A percentile compares a stretch with the other conserved stretches of the same genome.
phyloP scores from a whole-genome alignment of 2,797 vertebrate genomes.

The Siniperca undulata region DNA sequence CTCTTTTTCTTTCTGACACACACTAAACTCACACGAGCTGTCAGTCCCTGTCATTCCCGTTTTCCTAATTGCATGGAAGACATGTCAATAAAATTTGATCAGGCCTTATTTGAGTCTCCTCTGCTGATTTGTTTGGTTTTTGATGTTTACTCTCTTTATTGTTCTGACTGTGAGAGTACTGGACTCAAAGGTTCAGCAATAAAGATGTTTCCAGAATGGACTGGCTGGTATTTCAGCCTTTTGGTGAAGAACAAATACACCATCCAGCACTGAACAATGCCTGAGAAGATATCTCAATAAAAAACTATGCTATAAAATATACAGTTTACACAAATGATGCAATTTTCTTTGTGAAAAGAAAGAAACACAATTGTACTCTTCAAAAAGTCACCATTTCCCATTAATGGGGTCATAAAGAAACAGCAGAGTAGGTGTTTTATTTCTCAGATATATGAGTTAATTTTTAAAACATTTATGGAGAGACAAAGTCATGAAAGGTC shows the following conservation, averaged over 20 bases:
- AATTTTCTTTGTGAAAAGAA: not conserved
- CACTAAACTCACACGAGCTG: constrained; percentile 11
- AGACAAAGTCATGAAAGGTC: not conserved
- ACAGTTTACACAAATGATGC: not conserved
- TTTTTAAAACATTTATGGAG: constrained; percentile 3
- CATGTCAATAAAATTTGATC: constrained; percentile 66
- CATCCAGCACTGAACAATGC: constrained; percentile 16
- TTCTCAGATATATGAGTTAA: not conserved
- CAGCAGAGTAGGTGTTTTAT: not conserved
- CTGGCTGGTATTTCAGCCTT: constrained; percentile 34
- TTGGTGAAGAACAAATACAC: constrained; percentile 11
- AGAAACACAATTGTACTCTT: not conserved
- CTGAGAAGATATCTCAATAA: constrained; percentile 10
- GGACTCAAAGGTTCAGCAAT: constrained; percentile 58
- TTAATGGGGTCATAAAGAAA: not conserved
- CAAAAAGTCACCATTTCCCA: not conserved
- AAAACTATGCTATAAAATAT: not conserved
- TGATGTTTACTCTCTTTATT: constrained; percentile 74
- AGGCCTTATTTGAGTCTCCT: constrained; percentile 54
- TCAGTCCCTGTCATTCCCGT: constrained; percentile 28
- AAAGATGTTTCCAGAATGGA: constrained; percentile 38
- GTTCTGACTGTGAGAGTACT: constrained; percentile 43
- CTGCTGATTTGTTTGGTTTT: constrained; percentile 42
- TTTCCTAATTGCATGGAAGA: constrained; percentile 62
- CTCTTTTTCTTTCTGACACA: not conserved